These are phyloP conservation scores for Drosophila auraria DNA, from an alignment of 1,140 invertebrate genomes.

Conservation along the genomic window DNA sequence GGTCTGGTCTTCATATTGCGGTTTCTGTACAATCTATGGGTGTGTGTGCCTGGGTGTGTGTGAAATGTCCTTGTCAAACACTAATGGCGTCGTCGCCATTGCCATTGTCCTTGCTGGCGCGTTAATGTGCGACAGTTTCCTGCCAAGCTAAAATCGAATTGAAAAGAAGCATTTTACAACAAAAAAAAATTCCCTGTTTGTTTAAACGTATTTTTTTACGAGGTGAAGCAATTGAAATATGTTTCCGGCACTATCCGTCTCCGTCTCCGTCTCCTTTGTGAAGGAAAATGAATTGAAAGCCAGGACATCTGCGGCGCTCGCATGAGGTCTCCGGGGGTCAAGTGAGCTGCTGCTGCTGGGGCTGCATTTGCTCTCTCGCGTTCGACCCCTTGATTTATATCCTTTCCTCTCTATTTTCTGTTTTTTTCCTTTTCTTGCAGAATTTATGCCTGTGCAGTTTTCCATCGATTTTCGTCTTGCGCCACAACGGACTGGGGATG, in stretches of 20 bases:
- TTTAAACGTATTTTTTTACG: constrained; percentile 39
- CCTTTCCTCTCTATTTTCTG: constrained; percentile 24
- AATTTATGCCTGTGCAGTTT: constrained; percentile 79
- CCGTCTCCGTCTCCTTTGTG: constrained; percentile 16
- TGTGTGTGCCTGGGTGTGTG: constrained; percentile 46
- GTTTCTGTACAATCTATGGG: constrained; percentile 22
- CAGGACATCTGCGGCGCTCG: constrained; percentile 28
- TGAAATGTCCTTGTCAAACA: constrained; percentile 77
- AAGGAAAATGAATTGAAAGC: constrained; percentile 12
- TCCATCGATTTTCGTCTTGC: constrained; percentile 81
- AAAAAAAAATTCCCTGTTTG: constrained; percentile 29
- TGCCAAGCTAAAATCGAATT: constrained; percentile 66
- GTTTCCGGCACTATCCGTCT: constrained; percentile 37
- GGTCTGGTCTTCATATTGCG: constrained; percentile 49
- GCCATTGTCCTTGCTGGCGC: constrained; percentile 73
- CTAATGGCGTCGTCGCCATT: constrained; percentile 75
- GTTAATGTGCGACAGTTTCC: constrained; percentile 75
- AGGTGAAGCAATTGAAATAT: constrained; percentile 64
- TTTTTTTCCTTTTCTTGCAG: constrained; percentile 54
- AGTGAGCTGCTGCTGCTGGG: constrained; percentile 3
- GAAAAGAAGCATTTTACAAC: constrained; percentile 42
- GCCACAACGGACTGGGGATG: constrained; percentile 84
- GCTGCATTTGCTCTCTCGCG: constrained; percentile 27
- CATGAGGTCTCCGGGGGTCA: constrained; percentile 30
- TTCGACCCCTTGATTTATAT: constrained; percentile 31